Conservation (phyloP, 1,140 invertebrate species). For the Zaprionus inermis region DNA sequence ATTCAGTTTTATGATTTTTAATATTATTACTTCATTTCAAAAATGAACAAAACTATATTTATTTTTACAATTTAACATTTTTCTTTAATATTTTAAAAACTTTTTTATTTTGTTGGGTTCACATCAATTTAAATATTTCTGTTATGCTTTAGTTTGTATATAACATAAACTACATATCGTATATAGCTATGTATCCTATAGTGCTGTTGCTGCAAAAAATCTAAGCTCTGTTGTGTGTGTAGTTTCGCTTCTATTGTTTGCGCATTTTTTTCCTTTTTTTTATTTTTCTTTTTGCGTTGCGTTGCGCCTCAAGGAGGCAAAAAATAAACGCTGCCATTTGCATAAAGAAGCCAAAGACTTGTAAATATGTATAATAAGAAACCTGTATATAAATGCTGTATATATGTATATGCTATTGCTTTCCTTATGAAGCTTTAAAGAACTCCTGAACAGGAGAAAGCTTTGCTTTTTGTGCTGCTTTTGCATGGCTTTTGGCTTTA, state of each 20-base stretch:
- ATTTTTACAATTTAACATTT: too few species aligned
- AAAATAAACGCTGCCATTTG: constrained; percentile 7
- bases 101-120: too few species aligned
- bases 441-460: not conserved
- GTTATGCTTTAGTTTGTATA: not conserved
- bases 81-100: too few species aligned
- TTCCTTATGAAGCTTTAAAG: constrained; percentile 2
- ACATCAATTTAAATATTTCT: too few species aligned
- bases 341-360: constrained; percentile 5
- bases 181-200: not conserved
- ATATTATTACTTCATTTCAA: too few species aligned
- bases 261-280: not conserved
- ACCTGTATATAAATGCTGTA: constrained; percentile 3
- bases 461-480: not conserved
- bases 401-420: not conserved
- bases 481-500: constrained; percentile 7
- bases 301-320: constrained; percentile 1
- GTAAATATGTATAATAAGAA: constrained; percentile 4
- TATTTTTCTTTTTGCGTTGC: not conserved
- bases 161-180: not conserved
- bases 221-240: not conserved
- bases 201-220: constrained; percentile 2
- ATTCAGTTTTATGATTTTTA: too few species aligned
- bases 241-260: constrained; percentile 3
- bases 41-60: too few species aligned